Conservation (phyloP, 2,797 vertebrate species). For the Tiaroga cobitis region DNA sequence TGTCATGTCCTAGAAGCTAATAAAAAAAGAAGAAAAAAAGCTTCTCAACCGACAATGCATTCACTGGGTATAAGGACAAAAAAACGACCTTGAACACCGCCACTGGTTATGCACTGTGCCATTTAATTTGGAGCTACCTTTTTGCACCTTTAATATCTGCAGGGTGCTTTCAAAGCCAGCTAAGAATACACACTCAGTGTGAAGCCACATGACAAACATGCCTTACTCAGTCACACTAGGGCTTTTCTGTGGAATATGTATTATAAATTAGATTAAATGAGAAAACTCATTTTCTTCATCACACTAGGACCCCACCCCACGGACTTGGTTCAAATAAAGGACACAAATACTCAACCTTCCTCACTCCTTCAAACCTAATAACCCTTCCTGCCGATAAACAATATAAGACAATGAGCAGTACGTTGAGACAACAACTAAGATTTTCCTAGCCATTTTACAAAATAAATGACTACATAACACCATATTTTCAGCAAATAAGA, state of each 20-base stretch:
- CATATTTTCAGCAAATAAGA: neutral
- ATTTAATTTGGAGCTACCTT: constrained; percentile 22
- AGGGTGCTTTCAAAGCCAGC: constrained; percentile 8
- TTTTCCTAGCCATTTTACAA: neutral
- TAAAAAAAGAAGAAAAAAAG: neutral
- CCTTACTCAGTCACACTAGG: neutral
- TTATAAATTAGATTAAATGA: neutral
- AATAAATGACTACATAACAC: neutral
- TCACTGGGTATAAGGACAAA: neutral
- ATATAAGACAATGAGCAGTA: neutral
- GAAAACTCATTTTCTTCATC: constrained; percentile 1
- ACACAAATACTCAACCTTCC: neutral
- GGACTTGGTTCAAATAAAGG: constrained; percentile 27
- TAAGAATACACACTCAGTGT: constrained; percentile 7
- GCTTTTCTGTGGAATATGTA: constrained; percentile 9
- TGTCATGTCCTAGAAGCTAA: neutral
- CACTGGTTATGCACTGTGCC: constrained; percentile 21
- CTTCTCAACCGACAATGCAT: neutral
- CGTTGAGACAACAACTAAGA: neutral
- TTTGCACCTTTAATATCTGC: constrained; percentile 12
- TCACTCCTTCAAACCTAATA: neutral
- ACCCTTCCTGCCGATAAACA: neutral
- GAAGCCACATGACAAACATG: neutral
- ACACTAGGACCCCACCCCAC: constrained; percentile 8
- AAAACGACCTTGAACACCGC: constrained; percentile 16